Evolutionary conservation across 2,888 invertebrate genomes (phyloP), one percentile per base, ranked within the genome.

Genomic region (Euproctis similis): DNA sequence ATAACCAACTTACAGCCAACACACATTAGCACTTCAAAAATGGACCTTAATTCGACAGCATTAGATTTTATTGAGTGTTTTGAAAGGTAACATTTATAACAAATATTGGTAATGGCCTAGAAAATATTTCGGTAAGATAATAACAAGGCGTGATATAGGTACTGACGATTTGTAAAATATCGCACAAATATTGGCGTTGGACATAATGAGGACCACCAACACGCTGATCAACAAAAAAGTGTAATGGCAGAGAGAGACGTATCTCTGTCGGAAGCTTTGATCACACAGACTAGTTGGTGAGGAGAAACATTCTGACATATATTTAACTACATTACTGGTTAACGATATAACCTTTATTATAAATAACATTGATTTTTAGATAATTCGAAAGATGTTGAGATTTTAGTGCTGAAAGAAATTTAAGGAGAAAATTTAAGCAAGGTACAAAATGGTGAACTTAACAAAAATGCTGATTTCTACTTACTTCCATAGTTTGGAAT

Each of bases 131-230:
- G 74, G 74, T 49, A 27, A 41, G 32, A 36, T 68, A 67, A 74
- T 74, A 53, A 74, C 57, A 73, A 58, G 63, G 69, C 51, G 59
- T 51, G 6, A 37, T n/a, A n/a, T n/a, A 53, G 37, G 36, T 42
- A 42, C 36, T 45, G 46, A 50, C 53, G 57, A 54, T 51, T 54
- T 45, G 52, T 51, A 53, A 57, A 60, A 54, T 53, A 53, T 59
- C 59, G 61, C 61, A 54, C 70, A 69, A 72, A 72, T 65, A 71
- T 66, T 69, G 60, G 59, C 42, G 61, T 57, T 53, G 54, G 36
- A 19, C 35, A n/a, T 61, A 49, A 54, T 53, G 46, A 46, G 42
- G 73, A 66, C 74, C 74, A 70, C 73, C 73, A 43, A 52, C 57
- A 46, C 4, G 12, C 2, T 40, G 25, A 55, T 21, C 9, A 12